Evolutionary conservation across 2,888 invertebrate genomes (phyloP).

Genomic region (Mythimna ferrago): DNA sequence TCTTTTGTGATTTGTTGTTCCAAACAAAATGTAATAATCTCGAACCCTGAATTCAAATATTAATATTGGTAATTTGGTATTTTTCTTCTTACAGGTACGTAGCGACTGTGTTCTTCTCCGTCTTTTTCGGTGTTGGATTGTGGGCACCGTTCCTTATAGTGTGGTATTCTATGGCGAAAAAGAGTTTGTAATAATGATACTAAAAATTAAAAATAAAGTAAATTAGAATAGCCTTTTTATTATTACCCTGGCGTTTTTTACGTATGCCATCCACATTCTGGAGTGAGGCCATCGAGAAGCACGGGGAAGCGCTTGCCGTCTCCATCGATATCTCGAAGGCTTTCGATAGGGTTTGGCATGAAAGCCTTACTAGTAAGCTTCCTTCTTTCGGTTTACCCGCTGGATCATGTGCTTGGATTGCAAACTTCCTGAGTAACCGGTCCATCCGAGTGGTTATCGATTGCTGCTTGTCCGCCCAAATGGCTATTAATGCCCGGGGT

Average conservation of each 20-base stretch:
- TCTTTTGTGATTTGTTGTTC: background rate
- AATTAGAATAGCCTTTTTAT: background rate
- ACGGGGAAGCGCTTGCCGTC: too few species aligned
- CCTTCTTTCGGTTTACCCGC: too few species aligned
- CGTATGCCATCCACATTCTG: too few species aligned
- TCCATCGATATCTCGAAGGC: too few species aligned
- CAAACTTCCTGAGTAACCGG: too few species aligned
- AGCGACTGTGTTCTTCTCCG: constrained; percentile 73
- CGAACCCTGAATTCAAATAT: background rate
- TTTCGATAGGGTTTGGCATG: too few species aligned
- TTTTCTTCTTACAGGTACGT: constrained; percentile 71
- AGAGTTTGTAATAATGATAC: constrained; percentile 71
- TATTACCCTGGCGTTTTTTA: background rate
- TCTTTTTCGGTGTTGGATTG: constrained; percentile 79
- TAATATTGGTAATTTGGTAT: background rate
- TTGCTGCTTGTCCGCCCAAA: too few species aligned
- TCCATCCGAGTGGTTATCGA: too few species aligned
- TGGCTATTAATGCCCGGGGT: too few species aligned
- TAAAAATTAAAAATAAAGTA: background rate
- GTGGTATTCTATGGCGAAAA: constrained; percentile 86
- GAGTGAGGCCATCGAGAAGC: too few species aligned
- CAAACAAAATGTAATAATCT: background rate
- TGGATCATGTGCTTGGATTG: too few species aligned
- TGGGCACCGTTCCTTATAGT: constrained; percentile 81
- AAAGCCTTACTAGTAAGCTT: too few species aligned